Percentiles rank a stretch among this genome's conserved stretches.
phyloP scores from a whole-genome alignment of 2,113 vertebrate species.

The Lasiurus cinereus region DNA sequence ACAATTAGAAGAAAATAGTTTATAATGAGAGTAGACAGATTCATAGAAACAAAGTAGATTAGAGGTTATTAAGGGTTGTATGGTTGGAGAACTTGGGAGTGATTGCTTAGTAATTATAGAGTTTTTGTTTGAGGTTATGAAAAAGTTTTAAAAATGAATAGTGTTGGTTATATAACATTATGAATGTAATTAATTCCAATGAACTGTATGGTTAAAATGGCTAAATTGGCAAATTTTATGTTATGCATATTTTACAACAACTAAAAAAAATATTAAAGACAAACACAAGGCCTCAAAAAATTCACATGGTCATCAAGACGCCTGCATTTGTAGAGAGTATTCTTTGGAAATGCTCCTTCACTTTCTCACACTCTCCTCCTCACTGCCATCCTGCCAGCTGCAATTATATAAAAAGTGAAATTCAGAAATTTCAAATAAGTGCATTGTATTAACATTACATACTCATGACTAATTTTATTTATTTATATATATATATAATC shows the following conservation, averaged over 20 bases:
- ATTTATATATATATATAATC: too few species aligned
- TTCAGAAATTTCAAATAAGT: too few species aligned
- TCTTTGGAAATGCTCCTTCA: too few species aligned
- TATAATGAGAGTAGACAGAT: not conserved
- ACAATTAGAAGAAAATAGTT: not conserved
- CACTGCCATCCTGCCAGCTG: too few species aligned
- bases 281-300: not conserved
- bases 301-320: not conserved
- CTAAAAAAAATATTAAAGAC: not conserved
- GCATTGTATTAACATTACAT: too few species aligned
- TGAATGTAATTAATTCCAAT: not conserved
- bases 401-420: too few species aligned
- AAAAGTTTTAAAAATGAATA: slow-evolving; percentile 47
- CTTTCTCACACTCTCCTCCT: too few species aligned
- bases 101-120: not conserved
- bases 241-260: not conserved
- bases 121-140: not conserved
- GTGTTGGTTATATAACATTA: not conserved
- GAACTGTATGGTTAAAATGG: not conserved
- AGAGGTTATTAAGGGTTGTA: not conserved
- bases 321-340: not conserved
- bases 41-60: not conserved
- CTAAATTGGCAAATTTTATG: not conserved
- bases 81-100: not conserved
- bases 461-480: too few species aligned